Percentiles rank a stretch among this genome's conserved stretches.
Conservation (phyloP, 2,888 invertebrate species). For the Alloscopus bannaensis region DNA sequence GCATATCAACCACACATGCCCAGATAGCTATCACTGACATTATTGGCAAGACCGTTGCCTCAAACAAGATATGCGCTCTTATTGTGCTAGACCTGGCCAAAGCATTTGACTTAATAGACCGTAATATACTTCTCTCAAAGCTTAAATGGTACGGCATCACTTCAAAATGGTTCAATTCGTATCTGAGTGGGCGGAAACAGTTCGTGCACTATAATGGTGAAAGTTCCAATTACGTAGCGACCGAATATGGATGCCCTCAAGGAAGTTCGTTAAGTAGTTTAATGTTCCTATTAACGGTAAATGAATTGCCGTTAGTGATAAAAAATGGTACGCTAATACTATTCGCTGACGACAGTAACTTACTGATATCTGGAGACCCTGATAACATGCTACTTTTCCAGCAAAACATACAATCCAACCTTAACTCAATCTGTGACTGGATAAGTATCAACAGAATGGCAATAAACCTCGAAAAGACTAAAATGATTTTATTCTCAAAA, state of each 20-base stretch:
- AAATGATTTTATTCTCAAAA: constrained; percentile 36
- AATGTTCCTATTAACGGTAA: constrained; percentile 38
- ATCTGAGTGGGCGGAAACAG: background rate
- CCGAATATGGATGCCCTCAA: constrained; percentile 36
- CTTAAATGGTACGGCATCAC: constrained; percentile 19
- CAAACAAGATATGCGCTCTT: constrained; percentile 14
- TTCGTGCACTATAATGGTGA: too few relatives aligned
- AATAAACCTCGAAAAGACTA: constrained; percentile 42
- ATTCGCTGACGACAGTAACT: constrained; percentile 44
- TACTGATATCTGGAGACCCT: constrained; percentile 22
- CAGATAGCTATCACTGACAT: constrained; percentile 30
- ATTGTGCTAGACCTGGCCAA: constrained; percentile 18
- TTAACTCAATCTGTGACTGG: constrained; percentile 18
- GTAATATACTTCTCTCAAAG: constrained; percentile 13
- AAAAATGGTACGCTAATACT: background rate
- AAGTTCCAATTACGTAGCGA: too few relatives aligned
- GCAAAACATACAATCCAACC: background rate
- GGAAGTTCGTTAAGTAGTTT: constrained; percentile 10
- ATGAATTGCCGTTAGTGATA: constrained; percentile 21
- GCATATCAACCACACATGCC: constrained; percentile 33
- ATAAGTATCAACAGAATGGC: constrained; percentile 38
- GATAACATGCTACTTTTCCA: background rate
- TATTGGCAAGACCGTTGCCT: constrained; percentile 13
- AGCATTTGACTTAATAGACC: constrained; percentile 18
- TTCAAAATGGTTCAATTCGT: constrained; percentile 25